Base-by-base conservation (phyloP, 2,888 invertebrate genomes). In the Halictus ligatus region DNA sequence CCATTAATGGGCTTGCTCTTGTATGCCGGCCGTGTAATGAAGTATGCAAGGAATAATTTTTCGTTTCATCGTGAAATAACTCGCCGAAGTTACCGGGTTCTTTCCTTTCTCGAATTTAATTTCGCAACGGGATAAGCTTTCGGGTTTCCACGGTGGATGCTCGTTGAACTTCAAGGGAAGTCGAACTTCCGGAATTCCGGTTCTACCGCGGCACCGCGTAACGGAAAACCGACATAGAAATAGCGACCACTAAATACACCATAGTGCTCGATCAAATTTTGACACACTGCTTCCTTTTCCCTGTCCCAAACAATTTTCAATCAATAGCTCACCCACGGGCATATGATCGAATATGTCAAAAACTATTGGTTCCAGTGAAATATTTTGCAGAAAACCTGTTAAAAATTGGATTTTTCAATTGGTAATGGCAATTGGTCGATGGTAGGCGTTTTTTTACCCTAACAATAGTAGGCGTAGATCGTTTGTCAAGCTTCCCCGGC, bases 1-100 rank as follows among this genome's bases (percentile, higher is more conserved):
- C 25, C 60, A 25, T 60, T 60, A 60, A 25, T 60, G 60, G 25
- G 60, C 25, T 60, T n/a, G n/a, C 25, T n/a, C 13, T 60, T 25
- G 60, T 60, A 25, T 2, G 25, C 25, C 6, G 13, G 13, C 5
- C 25, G 60, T 35, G 3, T 60, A 67, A 35, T 18, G 67, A 67
- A 18, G 6, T 35, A 67, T 67, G 67, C 67, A 18, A 67, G 8
- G 67, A 67, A 67, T 67, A 67, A 67, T 67, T 67, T 67, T 67
- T 67, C 67, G 18, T 67, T 67, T 29, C 67, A 67, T 35, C 64
- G 64, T 1, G 15, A 35, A 67, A 35, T 35, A 67, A 35, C 35
- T 67, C 18, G 67, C 7, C 35, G 67, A 67, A 67, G 18, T 29
- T 67, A 13, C 35, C 29, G 67, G 35, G 35, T 35, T 67, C 67